Evolutionary conservation across 1,140 invertebrate genomes (phyloP), one percentile per base, ranked within the genome.

Genomic region (Zaprionus taronus): DNA sequence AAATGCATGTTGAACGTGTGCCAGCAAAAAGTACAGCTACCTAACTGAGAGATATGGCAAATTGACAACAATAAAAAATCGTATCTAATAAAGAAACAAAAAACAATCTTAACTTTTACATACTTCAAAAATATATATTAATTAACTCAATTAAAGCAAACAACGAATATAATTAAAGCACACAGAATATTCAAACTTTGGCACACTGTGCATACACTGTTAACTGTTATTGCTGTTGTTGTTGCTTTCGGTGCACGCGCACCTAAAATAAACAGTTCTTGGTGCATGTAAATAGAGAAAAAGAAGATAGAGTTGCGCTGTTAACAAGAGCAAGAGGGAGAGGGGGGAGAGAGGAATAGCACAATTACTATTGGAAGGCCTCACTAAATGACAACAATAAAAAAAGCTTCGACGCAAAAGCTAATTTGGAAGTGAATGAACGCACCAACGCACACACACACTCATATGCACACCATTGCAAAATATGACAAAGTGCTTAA

Each of bases 271-370:
- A 61, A 49, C 65, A 67, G 12, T 49, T 36, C 22, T 67, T 20
- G 57, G 82, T 85, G 66, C 83, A 87, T 74, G 73, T 57, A 83
- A 86, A 86, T 75, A 84, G 53, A 71, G 20, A 67, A 69, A 68
- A 49, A 49, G 17, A 31, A 34, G 31, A 20, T 61, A 68, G 12
- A 63, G 66, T 63, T 56, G 58, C 44, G 56, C 56, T 57, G 34
- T 38, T 62, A 57, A 11, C 15, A 51, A 28, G 34, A 44, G 47
- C 15, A 49, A 63, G 26, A 65, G 55, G 9, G 20, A 79, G 75
- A 66, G 41, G 15, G 15, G 31, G 9, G 20, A 79, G 79, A 66
- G 41, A 11, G 31, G 14, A 44, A 17, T 20, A 36, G 20, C 9
- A n/a, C 17, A 74, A 80, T 77, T 87, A 74, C 63, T 80, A 53